Percentiles rank a stretch among this genome's conserved stretches.
phyloP scores from a whole-genome alignment of 2,888 invertebrate species.

The Calameuta pallipes region DNA sequence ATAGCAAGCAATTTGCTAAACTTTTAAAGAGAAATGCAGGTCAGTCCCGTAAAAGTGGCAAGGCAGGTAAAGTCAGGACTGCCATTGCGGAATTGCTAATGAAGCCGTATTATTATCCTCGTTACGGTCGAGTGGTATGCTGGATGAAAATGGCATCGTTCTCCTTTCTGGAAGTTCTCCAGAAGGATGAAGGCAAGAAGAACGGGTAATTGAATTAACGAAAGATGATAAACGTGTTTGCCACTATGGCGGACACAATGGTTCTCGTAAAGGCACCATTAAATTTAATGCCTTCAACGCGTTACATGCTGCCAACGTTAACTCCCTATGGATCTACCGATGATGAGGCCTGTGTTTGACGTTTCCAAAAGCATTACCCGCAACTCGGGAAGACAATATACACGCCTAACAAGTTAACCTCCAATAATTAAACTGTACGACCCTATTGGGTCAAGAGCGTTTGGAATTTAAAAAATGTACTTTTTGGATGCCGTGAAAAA shows the following conservation, averaged over 20 bases:
- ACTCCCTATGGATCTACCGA: neutral
- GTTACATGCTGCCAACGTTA: conserved; percentile 20
- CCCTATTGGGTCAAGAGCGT: neutral
- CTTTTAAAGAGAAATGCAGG: neutral
- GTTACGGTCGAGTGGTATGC: neutral
- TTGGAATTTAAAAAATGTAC: neutral
- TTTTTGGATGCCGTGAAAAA: neutral
- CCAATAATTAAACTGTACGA: neutral
- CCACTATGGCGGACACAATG: conserved; percentile 7
- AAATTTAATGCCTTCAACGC: conserved; percentile 41
- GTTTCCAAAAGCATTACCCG: neutral
- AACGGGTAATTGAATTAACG: conserved; percentile 10
- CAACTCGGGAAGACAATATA: neutral
- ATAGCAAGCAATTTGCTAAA: neutral
- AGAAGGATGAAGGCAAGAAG: neutral
- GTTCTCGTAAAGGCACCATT: conserved; percentile 28
- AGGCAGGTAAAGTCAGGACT: neutral
- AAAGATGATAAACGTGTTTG: conserved; percentile 6
- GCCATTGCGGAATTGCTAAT: neutral
- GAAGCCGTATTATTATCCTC: conserved; percentile 5
- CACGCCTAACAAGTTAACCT: neutral
- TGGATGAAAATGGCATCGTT: neutral
- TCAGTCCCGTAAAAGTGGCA: neutral
- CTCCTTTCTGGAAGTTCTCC: neutral
- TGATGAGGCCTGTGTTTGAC: neutral